These are phyloP conservation scores for Tauraco erythrolophus DNA, from an alignment of 2,113 vertebrate genomes.

Conservation along the genomic window DNA sequence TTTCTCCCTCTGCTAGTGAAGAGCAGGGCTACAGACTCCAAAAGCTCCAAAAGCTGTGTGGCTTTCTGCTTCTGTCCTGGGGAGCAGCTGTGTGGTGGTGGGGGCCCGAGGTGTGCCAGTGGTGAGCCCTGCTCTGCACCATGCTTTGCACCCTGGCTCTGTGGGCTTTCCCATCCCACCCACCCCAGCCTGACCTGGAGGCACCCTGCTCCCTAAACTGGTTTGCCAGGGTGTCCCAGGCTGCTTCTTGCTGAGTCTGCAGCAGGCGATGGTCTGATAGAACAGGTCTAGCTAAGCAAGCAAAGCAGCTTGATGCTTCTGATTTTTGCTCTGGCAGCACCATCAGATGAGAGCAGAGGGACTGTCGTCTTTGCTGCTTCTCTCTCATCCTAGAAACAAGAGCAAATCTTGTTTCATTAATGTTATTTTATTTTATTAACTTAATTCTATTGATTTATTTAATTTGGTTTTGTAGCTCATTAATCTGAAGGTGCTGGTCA, in stretches of 20 bases:
- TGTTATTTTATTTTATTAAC: neutral
- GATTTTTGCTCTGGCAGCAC: neutral
- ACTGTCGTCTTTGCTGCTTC: neutral
- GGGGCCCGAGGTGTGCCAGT: neutral
- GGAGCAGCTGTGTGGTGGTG: neutral
- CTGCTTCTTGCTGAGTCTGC: neutral
- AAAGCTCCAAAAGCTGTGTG: neutral
- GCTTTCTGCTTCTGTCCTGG: neutral
- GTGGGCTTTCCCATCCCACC: neutral
- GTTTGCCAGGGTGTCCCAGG: neutral
- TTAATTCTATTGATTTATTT: neutral
- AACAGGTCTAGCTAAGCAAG: neutral
- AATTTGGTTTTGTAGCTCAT: neutral
- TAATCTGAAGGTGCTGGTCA: neutral
- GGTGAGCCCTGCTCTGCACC: neutral
- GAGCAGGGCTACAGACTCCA: neutral
- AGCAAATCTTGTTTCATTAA: neutral
- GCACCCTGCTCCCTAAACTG: neutral
- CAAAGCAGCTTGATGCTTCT: rapidly evolving
- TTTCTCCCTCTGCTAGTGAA: neutral
- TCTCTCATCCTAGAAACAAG: neutral
- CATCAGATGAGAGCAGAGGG: neutral
- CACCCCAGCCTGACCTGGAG: neutral
- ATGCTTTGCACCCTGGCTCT: neutral
- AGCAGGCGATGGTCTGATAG: neutral